These are phyloP conservation scores for Cepphus grylle DNA, from an alignment of 2,113 vertebrate genomes.

Conservation along the genomic window DNA sequence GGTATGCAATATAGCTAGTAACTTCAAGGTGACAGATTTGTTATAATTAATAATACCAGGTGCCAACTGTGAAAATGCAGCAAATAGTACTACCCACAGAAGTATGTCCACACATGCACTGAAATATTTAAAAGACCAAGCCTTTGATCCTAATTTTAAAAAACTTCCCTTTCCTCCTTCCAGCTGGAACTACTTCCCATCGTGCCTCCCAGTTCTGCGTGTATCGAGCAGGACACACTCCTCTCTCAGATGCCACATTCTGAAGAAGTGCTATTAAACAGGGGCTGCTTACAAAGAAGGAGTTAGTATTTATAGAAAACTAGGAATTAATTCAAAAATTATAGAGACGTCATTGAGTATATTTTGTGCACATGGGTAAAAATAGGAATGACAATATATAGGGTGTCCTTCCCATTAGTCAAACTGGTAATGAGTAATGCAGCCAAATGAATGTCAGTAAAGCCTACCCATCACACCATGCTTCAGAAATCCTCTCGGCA, in stretches of 20 bases:
- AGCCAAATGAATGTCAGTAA: background rate
- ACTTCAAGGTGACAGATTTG: background rate
- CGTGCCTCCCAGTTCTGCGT: background rate
- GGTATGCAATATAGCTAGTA: background rate
- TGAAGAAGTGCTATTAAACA: background rate
- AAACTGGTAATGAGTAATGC: background rate
- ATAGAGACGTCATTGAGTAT: background rate
- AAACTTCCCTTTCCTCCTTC: background rate
- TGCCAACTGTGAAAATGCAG: background rate
- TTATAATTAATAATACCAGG: background rate
- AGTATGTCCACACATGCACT: background rate
- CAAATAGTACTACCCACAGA: background rate
- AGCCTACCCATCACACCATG: background rate
- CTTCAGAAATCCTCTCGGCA: background rate
- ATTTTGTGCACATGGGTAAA: background rate
- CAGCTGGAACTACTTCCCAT: background rate
- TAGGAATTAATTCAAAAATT: background rate
- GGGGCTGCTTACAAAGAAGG: background rate
- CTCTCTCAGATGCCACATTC: background rate
- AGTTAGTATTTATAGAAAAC: slow-evolving; percentile 3
- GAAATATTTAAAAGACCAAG: background rate
- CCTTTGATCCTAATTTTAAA: background rate
- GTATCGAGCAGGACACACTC: background rate
- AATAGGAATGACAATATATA: slow-evolving; percentile 18
- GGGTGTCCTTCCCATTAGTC: background rate